Base-by-base conservation (phyloP, 2,888 invertebrate genomes). In the Watsonalla binaria region DNA sequence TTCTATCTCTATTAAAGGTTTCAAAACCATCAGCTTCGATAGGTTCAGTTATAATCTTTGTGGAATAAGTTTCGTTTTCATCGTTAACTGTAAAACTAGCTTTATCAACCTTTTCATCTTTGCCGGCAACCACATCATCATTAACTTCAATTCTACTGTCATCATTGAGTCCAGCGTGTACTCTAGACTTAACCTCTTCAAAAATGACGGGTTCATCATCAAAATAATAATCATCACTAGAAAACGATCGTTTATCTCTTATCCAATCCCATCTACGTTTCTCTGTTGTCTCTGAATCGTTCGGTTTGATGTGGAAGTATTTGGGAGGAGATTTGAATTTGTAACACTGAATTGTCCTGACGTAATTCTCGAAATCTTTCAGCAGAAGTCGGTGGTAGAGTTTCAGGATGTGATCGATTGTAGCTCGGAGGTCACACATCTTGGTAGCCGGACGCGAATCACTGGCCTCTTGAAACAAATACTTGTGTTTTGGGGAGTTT, bases 381-480 rank as follows among this genome's bases (percentile, higher is more conserved):
- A 47, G 39, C 0, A 63, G 33, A 47, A 78, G 15, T 4, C 48
- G 53, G 0, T 52, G 54, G n/a, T 70, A 65, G 0, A 65, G 50
- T 0, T 58, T 54, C 6, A 62, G 14, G 9, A 80, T 57, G 46
- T 74, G 66, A 5, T 68, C 55, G 48, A 61, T 59, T 0, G 82
- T 82, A 5, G 74, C 72, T 51, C 69, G 59, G 33, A 84, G 60
- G 59, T 84, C 78, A 54, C 84, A 84, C 5, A 82, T 51, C 46
- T 62, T 42, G 42, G 42, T 11, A 42, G 11, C 42, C 9, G 42
- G 42, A 42, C 55, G 60, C 15, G 60, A 11, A 46, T 76, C 73
- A 70, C 65, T 60, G 63, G 71, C 73, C 83, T 86, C 85, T 86
- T 84, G 83, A 82, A 82, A 74, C 72, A 74, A 82, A 82, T 59